Evolutionary conservation across 2,888 invertebrate genomes (phyloP).

Genomic region (Napeogenes sylphis): DNA sequence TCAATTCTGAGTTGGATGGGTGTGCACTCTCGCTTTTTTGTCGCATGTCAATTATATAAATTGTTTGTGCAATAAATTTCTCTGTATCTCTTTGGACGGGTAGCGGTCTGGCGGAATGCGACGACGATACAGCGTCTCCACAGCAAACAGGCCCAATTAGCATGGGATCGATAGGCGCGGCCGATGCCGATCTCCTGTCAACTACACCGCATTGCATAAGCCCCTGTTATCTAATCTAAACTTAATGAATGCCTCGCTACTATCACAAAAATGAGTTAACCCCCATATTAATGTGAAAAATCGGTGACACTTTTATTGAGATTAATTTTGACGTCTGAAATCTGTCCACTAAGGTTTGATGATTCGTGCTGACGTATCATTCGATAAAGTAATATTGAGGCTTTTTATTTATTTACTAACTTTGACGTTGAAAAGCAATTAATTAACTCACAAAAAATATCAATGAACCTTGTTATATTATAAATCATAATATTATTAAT

Average conservation of each 20-base stretch:
- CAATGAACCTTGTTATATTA: no score
- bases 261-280: slow-evolving; percentile 47
- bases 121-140: slow-evolving; percentile 48
- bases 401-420: background rate
- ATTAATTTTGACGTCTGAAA: slow-evolving; percentile 6
- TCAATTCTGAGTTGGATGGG: slow-evolving; percentile 62
- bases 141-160: slow-evolving; percentile 69
- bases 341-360: slow-evolving; percentile 4
- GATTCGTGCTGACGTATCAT: background rate
- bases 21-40: slow-evolving; percentile 73
- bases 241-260: slow-evolving; percentile 65
- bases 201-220: slow-evolving; percentile 63
- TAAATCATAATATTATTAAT: no score
- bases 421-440: no score
- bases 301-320: slow-evolving; percentile 17
- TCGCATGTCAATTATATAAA: slow-evolving; percentile 76
- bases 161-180: slow-evolving; percentile 74
- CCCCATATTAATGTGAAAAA: slow-evolving; percentile 28
- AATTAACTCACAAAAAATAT: no score
- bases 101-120: slow-evolving; percentile 60
- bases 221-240: slow-evolving; percentile 66
- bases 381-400: background rate
- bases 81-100: slow-evolving; percentile 70
- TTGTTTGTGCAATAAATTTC: slow-evolving; percentile 76
- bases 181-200: slow-evolving; percentile 70